Conservation (phyloP, 2,888 invertebrate genomes). For the Osedax frankpressi region DNA sequence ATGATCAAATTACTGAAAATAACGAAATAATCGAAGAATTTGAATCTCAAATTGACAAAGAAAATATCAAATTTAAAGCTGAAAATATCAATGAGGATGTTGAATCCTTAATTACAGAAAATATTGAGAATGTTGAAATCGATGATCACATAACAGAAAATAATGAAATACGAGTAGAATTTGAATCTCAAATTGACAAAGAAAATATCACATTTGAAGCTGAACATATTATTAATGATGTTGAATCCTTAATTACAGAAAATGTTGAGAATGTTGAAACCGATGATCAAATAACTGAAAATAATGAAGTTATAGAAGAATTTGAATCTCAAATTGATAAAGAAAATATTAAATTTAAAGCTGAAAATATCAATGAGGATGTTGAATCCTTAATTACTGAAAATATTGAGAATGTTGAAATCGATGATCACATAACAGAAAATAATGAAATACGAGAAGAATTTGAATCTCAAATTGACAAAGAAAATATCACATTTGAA, state of each 20-base stretch:
- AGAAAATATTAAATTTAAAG: background rate
- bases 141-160: background rate
- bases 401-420: background rate
- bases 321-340: background rate
- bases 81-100: background rate
- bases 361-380: background rate
- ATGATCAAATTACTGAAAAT: background rate
- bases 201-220: background rate
- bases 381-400: background rate
- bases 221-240: background rate
- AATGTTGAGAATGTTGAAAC: background rate
- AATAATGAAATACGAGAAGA: background rate
- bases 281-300: background rate
- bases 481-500: background rate
- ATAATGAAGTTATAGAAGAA: background rate
- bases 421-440: background rate
- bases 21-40: background rate
- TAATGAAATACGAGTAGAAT: background rate
- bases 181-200: background rate
- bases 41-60: background rate
- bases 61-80: background rate
- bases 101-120: background rate
- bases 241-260: background rate
- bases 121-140: background rate
- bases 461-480: background rate